Evolutionary conservation across 2,888 invertebrate genomes (phyloP), one percentile per base, ranked within the genome.

Genomic region (Exocentrus adspersus): DNA sequence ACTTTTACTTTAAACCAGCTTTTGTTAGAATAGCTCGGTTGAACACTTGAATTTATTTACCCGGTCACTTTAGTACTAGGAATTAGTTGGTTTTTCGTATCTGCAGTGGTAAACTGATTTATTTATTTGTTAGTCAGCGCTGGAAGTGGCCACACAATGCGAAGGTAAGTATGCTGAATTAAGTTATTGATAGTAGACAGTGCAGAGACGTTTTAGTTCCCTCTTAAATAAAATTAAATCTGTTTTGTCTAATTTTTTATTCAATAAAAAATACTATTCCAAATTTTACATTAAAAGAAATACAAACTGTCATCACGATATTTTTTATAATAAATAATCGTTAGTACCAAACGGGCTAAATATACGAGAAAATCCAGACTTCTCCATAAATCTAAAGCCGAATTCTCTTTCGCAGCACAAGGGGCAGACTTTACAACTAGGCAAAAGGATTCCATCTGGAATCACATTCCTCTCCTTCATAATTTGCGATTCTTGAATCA

Each of bases 291-390:
- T n/a, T n/a, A n/a, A n/a, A n/a, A n/a, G n/a, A n/a, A n/a, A 24
- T 24, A 24, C 24, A 24, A 24, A 3, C 24, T 24, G 4, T 24
- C 7, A 5, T 24, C 7, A 24, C 7, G 7, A 24, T 24, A 24
- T 24, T 24, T 24, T 24, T n/a, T 60, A 60, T 19, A 46, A 16
- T 20, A 43, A 53, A 51, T 45, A 60, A 32, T 60, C 60, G 17
- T 60, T 60, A 14, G 45, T 21, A 42, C 60, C 60, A 32, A 60
- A 53, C 10, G 60, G 60, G 28, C 60, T 32, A 30, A 37, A 53
- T 9, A 60, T 30, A 2, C 50, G 16, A 2, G 46, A 50, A 6
- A 53, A 16, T 6, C 42, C 53, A 5, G 41, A 17, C n/a, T 19
- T 50, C 6, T 59, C 59, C 28, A 12, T 46, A 45, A 57, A 32